These are phyloP conservation scores for Corythornis vintsioides DNA, from an alignment of 2,113 vertebrate species.

Conservation along the genomic window DNA sequence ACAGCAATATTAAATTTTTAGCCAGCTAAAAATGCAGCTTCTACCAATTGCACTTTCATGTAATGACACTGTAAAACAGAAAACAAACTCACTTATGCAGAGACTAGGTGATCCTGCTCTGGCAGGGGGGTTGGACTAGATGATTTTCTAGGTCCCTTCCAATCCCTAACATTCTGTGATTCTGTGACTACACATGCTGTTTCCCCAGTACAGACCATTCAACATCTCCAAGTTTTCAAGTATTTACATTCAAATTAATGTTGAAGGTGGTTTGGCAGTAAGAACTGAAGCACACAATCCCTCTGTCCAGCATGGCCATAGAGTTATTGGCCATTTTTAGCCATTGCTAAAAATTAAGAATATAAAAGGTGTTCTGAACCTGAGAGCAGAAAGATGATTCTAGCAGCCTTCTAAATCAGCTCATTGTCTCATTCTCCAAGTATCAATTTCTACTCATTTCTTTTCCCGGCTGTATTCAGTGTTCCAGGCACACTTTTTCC, in stretches of 20 bases:
- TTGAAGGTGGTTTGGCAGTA: neutral
- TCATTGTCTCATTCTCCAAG: neutral
- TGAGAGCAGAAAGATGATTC: neutral
- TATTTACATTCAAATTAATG: neutral
- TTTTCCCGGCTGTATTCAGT: neutral
- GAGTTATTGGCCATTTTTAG: too few relatives aligned
- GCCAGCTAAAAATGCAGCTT: neutral
- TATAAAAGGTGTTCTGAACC: neutral
- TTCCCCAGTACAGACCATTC: neutral
- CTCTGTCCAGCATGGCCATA: neutral
- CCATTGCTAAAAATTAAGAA: neutral
- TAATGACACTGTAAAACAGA: neutral
- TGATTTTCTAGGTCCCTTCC: too few relatives aligned
- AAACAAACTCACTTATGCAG: neutral
- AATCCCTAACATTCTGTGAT: too few relatives aligned
- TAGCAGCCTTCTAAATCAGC: neutral
- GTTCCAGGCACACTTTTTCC: neutral
- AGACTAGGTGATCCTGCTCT: neutral
- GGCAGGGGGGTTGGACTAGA: too few relatives aligned
- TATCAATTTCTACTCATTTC: neutral
- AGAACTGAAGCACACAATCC: neutral
- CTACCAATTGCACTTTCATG: neutral
- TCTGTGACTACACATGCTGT: neutral
- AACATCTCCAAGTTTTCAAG: neutral
- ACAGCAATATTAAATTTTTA: neutral